A percentile compares a stretch with the other conserved stretches of the same genome.
phyloP scores from a whole-genome alignment of 2,113 vertebrate genomes.

The Ciconia boyciana region DNA sequence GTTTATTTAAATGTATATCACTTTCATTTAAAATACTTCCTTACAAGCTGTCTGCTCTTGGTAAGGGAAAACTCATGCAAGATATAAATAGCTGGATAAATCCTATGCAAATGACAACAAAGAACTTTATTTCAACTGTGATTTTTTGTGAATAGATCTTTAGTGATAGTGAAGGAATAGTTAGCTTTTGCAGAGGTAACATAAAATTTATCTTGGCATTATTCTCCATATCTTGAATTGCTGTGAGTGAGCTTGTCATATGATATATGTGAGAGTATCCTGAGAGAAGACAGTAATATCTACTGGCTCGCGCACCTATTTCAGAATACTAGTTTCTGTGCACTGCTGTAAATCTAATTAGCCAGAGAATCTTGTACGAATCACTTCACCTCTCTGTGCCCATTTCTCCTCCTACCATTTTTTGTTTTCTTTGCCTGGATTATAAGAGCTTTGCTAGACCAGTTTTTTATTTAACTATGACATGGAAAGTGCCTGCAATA shows the following conservation, averaged over 20 bases:
- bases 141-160: not conserved
- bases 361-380: not conserved
- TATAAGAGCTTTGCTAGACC: not conserved
- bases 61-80: not conserved
- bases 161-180: not conserved
- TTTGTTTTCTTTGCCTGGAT: not conserved
- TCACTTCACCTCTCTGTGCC: not conserved
- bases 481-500: not conserved
- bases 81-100: slow-evolving; percentile 2
- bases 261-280: not conserved
- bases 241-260: not conserved
- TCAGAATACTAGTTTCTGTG: not conserved
- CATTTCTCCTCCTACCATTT: not conserved
- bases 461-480: not conserved
- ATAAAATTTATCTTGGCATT: not conserved
- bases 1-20: slow-evolving; percentile 19
- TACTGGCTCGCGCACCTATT: fast-evolving
- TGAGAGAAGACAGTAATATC: not conserved
- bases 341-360: not conserved
- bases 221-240: not conserved
- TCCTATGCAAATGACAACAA: not conserved
- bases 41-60: not conserved
- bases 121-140: not conserved
- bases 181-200: not conserved
- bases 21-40: slow-evolving; percentile 21